Evolutionary conservation across 1,140 invertebrate genomes (phyloP).

Genomic region (Bacillus rossius): DNA sequence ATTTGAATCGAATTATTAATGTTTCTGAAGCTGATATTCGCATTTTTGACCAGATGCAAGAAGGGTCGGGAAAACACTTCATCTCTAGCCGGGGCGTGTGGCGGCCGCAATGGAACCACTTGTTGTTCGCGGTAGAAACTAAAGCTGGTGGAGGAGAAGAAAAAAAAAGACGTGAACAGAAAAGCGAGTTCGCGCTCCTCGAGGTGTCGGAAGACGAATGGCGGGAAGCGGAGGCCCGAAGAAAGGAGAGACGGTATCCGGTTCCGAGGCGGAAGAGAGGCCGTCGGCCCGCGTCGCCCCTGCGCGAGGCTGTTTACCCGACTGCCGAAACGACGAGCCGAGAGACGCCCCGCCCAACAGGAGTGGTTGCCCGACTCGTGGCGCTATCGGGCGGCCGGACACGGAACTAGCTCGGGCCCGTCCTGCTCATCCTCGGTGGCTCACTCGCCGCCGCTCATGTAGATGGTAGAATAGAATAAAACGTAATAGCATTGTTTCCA

Average conservation of each 20-base stretch:
- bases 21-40: too few relatives aligned
- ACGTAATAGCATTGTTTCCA: too few relatives aligned
- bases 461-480: too few relatives aligned
- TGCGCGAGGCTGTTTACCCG: neutral
- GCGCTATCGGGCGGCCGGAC: neutral
- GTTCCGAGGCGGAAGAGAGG: too few relatives aligned
- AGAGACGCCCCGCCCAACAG: neutral
- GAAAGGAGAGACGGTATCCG: too few relatives aligned
- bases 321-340: too few relatives aligned
- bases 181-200: neutral
- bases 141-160: neutral
- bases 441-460: neutral
- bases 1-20: too few relatives aligned
- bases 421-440: neutral
- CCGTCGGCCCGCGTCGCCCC: neutral
- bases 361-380: neutral
- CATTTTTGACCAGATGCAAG: too few relatives aligned
- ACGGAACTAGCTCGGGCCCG: neutral
- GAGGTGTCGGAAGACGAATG: neutral
- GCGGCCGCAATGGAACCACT: too few relatives aligned
- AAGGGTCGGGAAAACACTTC: slow-evolving; percentile 12
- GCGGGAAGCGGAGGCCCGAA: neutral
- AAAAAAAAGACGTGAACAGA: neutral
- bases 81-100: too few relatives aligned
- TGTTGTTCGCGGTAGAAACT: too few relatives aligned